Conservation (phyloP, 2,113 vertebrate species). For the Takifugu flavidus region DNA sequence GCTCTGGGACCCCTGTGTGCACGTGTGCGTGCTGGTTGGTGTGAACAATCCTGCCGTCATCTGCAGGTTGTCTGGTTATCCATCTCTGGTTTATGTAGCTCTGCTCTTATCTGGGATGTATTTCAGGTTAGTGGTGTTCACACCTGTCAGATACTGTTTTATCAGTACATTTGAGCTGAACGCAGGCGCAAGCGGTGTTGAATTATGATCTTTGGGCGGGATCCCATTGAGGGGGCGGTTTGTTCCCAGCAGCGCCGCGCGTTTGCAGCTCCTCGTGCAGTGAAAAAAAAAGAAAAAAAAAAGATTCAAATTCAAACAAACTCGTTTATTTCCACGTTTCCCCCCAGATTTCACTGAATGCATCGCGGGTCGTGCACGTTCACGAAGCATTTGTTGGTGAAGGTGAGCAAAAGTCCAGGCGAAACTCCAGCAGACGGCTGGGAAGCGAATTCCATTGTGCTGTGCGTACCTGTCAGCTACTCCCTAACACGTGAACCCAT, state of each 20-base stretch:
- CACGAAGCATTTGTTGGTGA: too few species aligned
- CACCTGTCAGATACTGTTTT: constrained; percentile 12
- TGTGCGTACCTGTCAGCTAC: constrained; percentile 9
- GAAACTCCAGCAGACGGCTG: too few species aligned
- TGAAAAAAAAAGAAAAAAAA: too few species aligned
- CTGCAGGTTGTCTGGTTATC: constrained; percentile 32
- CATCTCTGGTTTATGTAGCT: constrained; percentile 36
- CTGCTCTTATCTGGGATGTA: constrained; percentile 15
- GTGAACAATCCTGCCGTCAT: constrained; percentile 53
- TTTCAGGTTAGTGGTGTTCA: constrained; percentile 5
- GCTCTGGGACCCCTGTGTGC: constrained; percentile 19
- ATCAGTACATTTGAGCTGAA: constrained; percentile 38
- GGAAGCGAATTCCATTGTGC: constrained; percentile 3
- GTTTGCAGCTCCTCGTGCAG: too few species aligned
- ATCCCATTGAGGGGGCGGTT: not conserved
- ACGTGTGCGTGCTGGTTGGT: not conserved
- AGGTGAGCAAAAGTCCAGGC: too few species aligned
- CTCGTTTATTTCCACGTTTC: too few species aligned
- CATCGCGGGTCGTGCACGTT: too few species aligned
- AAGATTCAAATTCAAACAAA: too few species aligned
- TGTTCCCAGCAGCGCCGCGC: too few species aligned
- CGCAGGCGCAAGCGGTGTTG: constrained; percentile 14
- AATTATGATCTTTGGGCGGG: constrained; percentile 13
- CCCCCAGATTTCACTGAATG: too few species aligned
- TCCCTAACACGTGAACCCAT: not conserved